Percentiles rank a stretch among this genome's conserved stretches.
These are phyloP conservation scores for Bombyx mori DNA, from an alignment of 1,140 invertebrate species.

Conservation along the genomic window DNA sequence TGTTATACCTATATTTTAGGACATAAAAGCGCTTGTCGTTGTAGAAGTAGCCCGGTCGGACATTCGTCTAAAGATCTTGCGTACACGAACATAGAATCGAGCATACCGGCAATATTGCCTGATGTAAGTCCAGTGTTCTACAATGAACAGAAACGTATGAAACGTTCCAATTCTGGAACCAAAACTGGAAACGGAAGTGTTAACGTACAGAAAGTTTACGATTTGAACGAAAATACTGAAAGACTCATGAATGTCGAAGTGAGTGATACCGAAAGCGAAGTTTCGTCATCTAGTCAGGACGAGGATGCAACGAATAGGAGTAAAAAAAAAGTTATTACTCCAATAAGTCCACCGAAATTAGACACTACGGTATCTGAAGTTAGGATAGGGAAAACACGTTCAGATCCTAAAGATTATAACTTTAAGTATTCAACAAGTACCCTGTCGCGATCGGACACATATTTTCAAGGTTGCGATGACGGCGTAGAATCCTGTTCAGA, in stretches of 20 bases:
- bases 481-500: slow-evolving; percentile 31
- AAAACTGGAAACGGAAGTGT: slow-evolving; percentile 34
- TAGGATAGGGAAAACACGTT: slow-evolving; percentile 20
- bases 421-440: slow-evolving; percentile 36
- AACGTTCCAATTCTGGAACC: slow-evolving; percentile 17
- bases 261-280: slow-evolving; percentile 36
- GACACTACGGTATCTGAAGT: slow-evolving; percentile 45
- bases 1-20: slow-evolving; percentile 42
- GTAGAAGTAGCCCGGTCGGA: slow-evolving; percentile 17
- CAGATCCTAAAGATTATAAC: slow-evolving; percentile 5
- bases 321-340: slow-evolving; percentile 8
- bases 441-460: slow-evolving; percentile 33
- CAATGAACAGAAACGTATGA: slow-evolving; percentile 19
- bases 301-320: slow-evolving; percentile 5
- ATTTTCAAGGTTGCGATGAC: slow-evolving; percentile 25
- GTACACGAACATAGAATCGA: slow-evolving; percentile 39
- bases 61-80: slow-evolving; percentile 22
- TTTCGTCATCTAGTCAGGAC: slow-evolving; percentile 8
- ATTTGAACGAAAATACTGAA: slow-evolving; percentile 51
- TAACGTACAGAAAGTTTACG: slow-evolving; percentile 40
- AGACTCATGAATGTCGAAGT: slow-evolving; percentile 45
- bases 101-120: slow-evolving; percentile 37
- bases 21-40: slow-evolving; percentile 28
- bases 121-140: slow-evolving; percentile 31
- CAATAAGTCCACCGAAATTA: slow-evolving; percentile 47